phyloP scores from a whole-genome alignment of 2,888 invertebrate species.

The Lochmaea capreae region DNA sequence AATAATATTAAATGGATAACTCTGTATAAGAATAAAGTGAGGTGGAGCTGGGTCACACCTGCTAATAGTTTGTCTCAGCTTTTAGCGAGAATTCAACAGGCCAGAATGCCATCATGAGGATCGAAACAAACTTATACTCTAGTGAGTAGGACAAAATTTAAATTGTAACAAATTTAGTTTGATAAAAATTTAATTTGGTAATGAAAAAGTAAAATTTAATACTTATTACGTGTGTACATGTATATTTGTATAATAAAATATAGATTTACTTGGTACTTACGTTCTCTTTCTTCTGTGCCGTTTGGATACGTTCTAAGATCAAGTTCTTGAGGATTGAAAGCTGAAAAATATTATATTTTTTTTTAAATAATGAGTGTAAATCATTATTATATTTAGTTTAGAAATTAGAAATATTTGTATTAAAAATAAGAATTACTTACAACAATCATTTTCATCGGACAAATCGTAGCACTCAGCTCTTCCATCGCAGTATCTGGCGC shows the following conservation, averaged over 20 bases:
- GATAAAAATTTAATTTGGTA: too few species aligned
- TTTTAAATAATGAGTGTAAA: background rate
- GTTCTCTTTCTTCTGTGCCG: conserved; percentile 84
- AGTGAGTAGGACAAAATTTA: too few species aligned
- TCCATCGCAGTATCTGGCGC: conserved; percentile 77
- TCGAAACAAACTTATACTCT: too few species aligned
- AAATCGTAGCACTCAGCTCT: conserved; percentile 84
- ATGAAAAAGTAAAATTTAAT: conserved; percentile 1
- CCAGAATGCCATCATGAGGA: too few species aligned
- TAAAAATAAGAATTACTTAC: conserved; percentile 65
- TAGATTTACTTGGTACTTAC: conserved; percentile 69
- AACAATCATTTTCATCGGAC: conserved; percentile 87
- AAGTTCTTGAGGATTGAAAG: conserved; percentile 63
- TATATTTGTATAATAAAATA: background rate
- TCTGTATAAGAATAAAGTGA: too few species aligned
- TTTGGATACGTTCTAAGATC: conserved; percentile 81
- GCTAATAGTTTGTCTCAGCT: too few species aligned
- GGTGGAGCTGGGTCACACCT: too few species aligned
- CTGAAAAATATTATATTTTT: background rate
- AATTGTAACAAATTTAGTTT: too few species aligned
- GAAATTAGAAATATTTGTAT: too few species aligned
- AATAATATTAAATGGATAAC: too few species aligned
- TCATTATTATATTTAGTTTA: too few species aligned
- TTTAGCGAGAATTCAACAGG: too few species aligned
- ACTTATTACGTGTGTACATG: background rate